These are phyloP conservation scores for Cassiopea xamachana DNA, from an alignment of 30 jellyfish, hydroid and myxozoan species.

Conservation along the genomic window DNA sequence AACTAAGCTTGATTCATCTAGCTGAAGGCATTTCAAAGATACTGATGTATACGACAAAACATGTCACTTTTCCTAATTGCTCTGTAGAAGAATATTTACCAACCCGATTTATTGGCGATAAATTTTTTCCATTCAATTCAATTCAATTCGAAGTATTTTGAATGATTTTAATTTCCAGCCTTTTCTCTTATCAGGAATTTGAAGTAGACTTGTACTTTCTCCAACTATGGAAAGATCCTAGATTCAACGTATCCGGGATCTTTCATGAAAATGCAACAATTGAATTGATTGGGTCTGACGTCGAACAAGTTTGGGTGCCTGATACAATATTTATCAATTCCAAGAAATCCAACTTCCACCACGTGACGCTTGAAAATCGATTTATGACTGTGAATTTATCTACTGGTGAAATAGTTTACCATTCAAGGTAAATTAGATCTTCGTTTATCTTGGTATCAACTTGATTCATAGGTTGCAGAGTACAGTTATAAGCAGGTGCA, in stretches of 20 bases:
- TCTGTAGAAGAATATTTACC: no score
- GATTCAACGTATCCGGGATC: slow-evolving; percentile 71
- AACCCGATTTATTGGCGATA: no score
- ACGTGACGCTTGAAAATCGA: slow-evolving; percentile 93
- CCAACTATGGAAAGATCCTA: slow-evolving; percentile 91
- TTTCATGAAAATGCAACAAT: slow-evolving; percentile 70
- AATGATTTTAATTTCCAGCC: neutral
- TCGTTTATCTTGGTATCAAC: no score
- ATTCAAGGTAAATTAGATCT: slow-evolving; percentile 75
- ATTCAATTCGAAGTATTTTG: neutral
- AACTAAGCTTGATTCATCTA: no score
- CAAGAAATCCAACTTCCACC: slow-evolving; percentile 81
- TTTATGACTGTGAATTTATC: slow-evolving; percentile 77
- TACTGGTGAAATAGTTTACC: slow-evolving; percentile 85
- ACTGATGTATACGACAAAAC: no score
- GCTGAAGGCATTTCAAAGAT: no score
- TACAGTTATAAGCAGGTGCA: no score
- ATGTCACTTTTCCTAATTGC: no score
- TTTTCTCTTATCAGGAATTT: slow-evolving; percentile 67
- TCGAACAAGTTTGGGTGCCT: slow-evolving; percentile 93
- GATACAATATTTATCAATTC: slow-evolving; percentile 97
- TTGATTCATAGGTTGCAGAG: no score
- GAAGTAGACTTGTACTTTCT: slow-evolving; percentile 92
- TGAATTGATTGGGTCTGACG: slow-evolving; percentile 86
- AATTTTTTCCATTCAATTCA: no score